Percentiles rank a stretch among this genome's conserved stretches.
Conservation (phyloP, 2,113 vertebrate genomes). For the Furnarius figulus region DNA sequence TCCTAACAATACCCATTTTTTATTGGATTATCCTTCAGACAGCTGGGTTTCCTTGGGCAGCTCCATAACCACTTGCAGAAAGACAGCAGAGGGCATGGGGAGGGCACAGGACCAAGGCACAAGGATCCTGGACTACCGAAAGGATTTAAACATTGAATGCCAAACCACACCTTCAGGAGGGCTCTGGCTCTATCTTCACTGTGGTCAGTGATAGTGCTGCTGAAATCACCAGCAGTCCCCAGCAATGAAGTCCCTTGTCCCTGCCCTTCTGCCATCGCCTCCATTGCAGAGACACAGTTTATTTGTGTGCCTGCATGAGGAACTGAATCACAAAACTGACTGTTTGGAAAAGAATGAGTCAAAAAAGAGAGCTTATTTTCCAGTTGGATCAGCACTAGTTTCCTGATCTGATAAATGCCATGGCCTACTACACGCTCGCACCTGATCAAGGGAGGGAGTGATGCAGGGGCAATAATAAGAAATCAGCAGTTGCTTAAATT, state of each 20-base stretch:
- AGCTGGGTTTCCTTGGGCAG: not conserved
- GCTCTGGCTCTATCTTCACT: not conserved
- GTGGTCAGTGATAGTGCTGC: not conserved
- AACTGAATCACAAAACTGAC: not conserved
- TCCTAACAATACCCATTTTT: not conserved
- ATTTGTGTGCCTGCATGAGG: not conserved
- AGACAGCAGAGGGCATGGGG: not conserved
- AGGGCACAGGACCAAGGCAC: not conserved
- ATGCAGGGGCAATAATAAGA: not conserved
- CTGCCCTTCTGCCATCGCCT: not conserved
- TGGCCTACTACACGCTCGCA: not conserved
- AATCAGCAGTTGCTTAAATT: conserved; percentile 45
- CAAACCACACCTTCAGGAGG: not conserved
- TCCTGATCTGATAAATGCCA: not conserved
- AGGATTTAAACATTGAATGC: not conserved
- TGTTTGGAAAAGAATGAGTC: not conserved
- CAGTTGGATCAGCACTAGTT: not conserved
- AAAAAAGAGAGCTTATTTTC: not conserved
- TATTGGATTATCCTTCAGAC: not conserved
- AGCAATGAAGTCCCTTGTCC: not conserved
- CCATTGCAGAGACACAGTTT: not conserved
- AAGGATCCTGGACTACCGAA: not conserved
- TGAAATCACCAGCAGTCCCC: not conserved
- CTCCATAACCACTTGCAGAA: not conserved
- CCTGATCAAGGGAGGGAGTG: not conserved